Evolutionary conservation across 2,797 vertebrate genomes (phyloP), one percentile per base, ranked within the genome.

Genomic region (Peromyscus eremicus): DNA sequence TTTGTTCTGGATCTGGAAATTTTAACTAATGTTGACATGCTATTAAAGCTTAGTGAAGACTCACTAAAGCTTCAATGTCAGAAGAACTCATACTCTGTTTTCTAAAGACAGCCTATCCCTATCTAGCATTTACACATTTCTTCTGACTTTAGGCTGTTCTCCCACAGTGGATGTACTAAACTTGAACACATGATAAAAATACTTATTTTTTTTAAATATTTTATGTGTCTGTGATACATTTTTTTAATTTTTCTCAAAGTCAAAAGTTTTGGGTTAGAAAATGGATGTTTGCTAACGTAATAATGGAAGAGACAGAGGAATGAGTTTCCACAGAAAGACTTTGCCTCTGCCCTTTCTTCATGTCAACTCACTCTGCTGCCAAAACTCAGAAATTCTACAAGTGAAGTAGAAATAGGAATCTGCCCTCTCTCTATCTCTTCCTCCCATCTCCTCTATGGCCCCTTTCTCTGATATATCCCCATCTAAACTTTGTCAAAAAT

Each of bases 211-310:
- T 27, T 46, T 43, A 66, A 96, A 93, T 96, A 52, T 64, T 96
- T 95, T 40, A 75, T 70, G 52, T 34, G 8, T 80, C 88, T 95
- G 46, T 96, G 95, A 84, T 0, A 43, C 91, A 83, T 86, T 96
- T 76, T 16, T 23, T 86, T 81, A 37, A 83, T 9, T 12, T 49
- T 97, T 97, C 95, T 95, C 23, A 64, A 94, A 97, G 96, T 95
- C 96, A 94, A 95, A 97, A 98, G 85, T 85, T 96, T 94, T 93
- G 23, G 76, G 91, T 98, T 98, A 97, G 91, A 95, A 97, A 98
- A 96, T 85, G 57, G 83, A 83, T 64, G 97, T 95, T 98, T 97
- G 34, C 73, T 98, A 97, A 97, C 55, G 34, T 89, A 87, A 82
- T 97, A 96, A 84, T 75, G 57, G 60, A 71, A 64, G 79, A 94